Percentiles rank a stretch among this genome's conserved stretches.
phyloP scores from a whole-genome alignment of 2,113 vertebrate species.

The Aldabrachelys gigantea region DNA sequence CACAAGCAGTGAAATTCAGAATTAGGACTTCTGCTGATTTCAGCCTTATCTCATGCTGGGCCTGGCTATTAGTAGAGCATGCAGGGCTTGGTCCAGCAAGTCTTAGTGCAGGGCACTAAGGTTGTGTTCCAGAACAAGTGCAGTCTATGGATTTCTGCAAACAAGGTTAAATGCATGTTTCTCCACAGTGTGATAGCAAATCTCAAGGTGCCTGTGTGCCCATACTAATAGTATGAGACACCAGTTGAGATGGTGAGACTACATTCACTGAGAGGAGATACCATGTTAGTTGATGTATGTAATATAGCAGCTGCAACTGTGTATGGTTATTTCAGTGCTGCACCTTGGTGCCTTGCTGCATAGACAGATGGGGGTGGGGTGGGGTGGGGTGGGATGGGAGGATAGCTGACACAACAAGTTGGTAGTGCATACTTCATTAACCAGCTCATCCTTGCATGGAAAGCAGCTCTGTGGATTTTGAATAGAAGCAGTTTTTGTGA shows the following conservation, averaged over 20 bases:
- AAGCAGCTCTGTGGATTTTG: background rate
- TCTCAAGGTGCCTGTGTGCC: background rate
- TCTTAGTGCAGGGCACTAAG: background rate
- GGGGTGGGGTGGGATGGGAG: background rate
- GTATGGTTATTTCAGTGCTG: background rate
- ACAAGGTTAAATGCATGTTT: background rate
- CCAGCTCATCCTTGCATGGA: background rate
- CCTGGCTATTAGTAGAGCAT: background rate
- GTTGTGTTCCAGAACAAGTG: background rate
- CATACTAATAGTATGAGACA: background rate
- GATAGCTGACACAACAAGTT: background rate
- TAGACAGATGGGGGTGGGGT: background rate
- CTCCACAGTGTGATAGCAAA: background rate
- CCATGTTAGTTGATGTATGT: background rate
- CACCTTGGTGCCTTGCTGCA: background rate
- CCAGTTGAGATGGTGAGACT: background rate
- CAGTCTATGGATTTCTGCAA: background rate
- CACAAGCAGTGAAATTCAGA: background rate
- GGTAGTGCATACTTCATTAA: background rate
- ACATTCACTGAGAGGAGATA: background rate
- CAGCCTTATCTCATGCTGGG: background rate
- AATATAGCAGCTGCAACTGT: background rate
- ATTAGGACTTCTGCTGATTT: background rate
- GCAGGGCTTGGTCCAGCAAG: background rate
- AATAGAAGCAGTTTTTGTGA: background rate